Conservation (phyloP, 2,888 invertebrate species). For the Melanostoma scalare region DNA sequence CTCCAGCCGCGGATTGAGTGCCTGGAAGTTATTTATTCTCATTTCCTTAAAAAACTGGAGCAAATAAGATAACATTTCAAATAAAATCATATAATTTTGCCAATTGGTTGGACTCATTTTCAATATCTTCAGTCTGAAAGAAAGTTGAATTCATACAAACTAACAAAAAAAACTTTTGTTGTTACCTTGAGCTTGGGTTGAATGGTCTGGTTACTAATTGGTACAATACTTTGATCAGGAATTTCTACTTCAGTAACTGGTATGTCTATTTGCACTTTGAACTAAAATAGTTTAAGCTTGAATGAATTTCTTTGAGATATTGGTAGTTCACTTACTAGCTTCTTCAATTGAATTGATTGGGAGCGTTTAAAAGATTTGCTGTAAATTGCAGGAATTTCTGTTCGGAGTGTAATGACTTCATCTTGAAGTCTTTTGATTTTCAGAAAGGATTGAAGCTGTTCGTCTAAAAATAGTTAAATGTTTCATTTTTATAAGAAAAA, state of each 20-base stretch:
- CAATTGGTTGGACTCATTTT: conserved; percentile 43
- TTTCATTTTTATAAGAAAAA: neutral
- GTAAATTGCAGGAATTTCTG: conserved; percentile 74
- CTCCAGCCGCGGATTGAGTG: conserved; percentile 80
- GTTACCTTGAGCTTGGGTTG: conserved; percentile 50
- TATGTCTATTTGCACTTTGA: conserved; percentile 76
- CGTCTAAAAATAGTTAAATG: conserved; percentile 73
- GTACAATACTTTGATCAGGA: conserved; percentile 68
- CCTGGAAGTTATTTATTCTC: conserved; percentile 79
- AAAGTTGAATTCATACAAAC: neutral
- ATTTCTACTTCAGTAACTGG: conserved; percentile 75
- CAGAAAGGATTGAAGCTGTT: conserved; percentile 77
- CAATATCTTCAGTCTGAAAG: conserved; percentile 50
- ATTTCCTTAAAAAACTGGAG: conserved; percentile 64
- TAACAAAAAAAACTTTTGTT: neutral
- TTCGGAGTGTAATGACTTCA: conserved; percentile 75
- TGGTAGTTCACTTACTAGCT: conserved; percentile 74
- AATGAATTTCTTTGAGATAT: neutral
- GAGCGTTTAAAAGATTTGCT: conserved; percentile 76
- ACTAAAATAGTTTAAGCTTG: conserved; percentile 49
- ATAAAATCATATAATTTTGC: conserved; percentile 37
- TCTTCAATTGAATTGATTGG: conserved; percentile 76
- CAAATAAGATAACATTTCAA: conserved; percentile 19
- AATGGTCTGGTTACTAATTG: conserved; percentile 8
- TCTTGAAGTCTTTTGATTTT: conserved; percentile 76